Evolutionary conservation across 2,888 invertebrate species (phyloP), one percentile per base, ranked within the genome.

Genomic region (Antheraea assamensis): DNA sequence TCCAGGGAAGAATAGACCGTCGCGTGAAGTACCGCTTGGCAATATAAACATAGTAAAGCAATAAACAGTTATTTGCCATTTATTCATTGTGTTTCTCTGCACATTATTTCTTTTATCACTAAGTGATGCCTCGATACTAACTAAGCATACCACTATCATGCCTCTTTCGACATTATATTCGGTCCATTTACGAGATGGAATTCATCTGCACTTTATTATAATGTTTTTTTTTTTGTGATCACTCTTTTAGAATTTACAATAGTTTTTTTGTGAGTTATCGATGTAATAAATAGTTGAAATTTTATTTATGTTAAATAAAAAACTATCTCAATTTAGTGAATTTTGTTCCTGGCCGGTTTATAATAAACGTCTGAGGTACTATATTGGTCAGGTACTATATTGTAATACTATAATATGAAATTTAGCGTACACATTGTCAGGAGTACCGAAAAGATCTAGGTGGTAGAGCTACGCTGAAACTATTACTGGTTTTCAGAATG

Each of bases 51-150:
- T 77, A 47, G 87, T 75, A 24, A 87, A 76, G 78, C 81, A 85
- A 73, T 81, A 87, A 52, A 88, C 24, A 27, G 81, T 78, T 31
- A 84, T 81, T 74, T 82, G 83, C 84, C 88, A 88, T 85, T 74
- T 80, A 83, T 76, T 85, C 92, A 89, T 90, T 72, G 76, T 79
- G 74, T 27, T 58, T 68, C 71, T 72, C 70, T 73, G 72, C 74
- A 71, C 72, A 71, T 49, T 61, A 71, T 71, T 30, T 35, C 42
- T 55, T 70, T 24, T 52, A 68, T 68, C 21, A 52, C 70, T 70
- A 42, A 42, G 42, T 13, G 42, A 42, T 27, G 27, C 24, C 66
- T 42, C 42, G 42, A 10, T 42, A 13, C 42, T 10, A 24, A 58
- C 42, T 13, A 70, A 55, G 27, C 27, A 58, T 17, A 35, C 24